Conservation (phyloP, 2,113 vertebrate genomes). For the Brachyhypopomus gauderio region DNA sequence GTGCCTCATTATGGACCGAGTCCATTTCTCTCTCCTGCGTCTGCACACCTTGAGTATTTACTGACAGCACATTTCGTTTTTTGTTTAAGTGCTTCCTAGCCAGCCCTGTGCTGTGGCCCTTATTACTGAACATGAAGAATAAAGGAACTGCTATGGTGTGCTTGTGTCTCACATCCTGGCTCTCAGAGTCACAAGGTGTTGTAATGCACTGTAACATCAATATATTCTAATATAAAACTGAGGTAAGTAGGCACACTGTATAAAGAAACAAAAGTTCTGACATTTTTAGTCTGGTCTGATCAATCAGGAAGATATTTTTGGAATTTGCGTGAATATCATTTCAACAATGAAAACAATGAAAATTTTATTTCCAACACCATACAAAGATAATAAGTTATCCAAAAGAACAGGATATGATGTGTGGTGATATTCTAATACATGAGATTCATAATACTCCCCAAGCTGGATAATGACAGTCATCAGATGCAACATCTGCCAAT, state of each 20-base stretch:
- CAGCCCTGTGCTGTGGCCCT: too few relatives aligned
- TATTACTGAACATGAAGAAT: too few relatives aligned
- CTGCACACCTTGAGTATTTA: too few relatives aligned
- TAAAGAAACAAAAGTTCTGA: not conserved
- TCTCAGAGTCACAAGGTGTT: too few relatives aligned
- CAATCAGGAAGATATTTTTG: not conserved
- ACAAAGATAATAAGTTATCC: not conserved
- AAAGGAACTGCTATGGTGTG: too few relatives aligned
- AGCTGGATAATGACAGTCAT: slow-evolving; percentile 31
- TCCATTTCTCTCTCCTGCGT: too few relatives aligned
- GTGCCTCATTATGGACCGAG: too few relatives aligned
- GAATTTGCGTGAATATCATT: too few relatives aligned
- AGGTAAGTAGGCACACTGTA: not conserved
- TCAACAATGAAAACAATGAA: not conserved
- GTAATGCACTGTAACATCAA: not conserved
- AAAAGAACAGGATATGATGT: not conserved
- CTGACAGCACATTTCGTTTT: too few relatives aligned
- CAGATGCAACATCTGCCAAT: slow-evolving; percentile 38
- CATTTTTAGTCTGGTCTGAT: not conserved
- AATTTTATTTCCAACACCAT: not conserved
- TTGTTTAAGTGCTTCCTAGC: too few relatives aligned
- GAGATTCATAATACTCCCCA: slow-evolving; percentile 3
- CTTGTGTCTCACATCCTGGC: too few relatives aligned
- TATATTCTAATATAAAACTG: not conserved
- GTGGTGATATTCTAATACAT: not conserved